These are phyloP conservation scores for Drosophila mayri DNA, from an alignment of 1,140 invertebrate species.

Conservation along the genomic window DNA sequence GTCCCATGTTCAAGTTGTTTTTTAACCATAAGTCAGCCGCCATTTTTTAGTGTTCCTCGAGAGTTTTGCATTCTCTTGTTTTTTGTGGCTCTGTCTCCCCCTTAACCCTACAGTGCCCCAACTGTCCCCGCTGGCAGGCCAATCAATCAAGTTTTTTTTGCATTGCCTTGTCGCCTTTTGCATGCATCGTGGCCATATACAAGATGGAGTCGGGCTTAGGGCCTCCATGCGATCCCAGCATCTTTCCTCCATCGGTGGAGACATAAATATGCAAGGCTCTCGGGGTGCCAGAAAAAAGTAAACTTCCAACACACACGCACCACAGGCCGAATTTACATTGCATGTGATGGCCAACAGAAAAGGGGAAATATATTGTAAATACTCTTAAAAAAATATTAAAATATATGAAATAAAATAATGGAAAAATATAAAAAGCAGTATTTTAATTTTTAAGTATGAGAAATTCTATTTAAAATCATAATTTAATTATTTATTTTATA, in stretches of 20 bases:
- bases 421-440: neutral
- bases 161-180: slow-evolving; percentile 31
- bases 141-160: slow-evolving; percentile 54
- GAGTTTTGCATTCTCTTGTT: slow-evolving; percentile 37
- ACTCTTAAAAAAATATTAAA: slow-evolving; percentile 1
- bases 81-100: neutral
- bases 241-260: slow-evolving; percentile 13
- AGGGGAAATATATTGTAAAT: neutral
- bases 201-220: slow-evolving; percentile 42
- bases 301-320: slow-evolving; percentile 21
- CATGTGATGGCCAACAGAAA: neutral
- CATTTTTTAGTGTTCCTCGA: slow-evolving; percentile 23
- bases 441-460: too few relatives aligned
- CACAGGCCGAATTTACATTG: slow-evolving; percentile 39
- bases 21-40: slow-evolving; percentile 18
- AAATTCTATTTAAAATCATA: neutral
- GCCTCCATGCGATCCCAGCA: slow-evolving; percentile 1
- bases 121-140: slow-evolving; percentile 31
- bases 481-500: neutral
- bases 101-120: neutral
- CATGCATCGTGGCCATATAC: slow-evolving; percentile 31
- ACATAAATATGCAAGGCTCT: slow-evolving; percentile 54
- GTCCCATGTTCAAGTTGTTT: slow-evolving; percentile 1
- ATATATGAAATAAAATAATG: neutral
- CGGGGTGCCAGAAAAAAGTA: slow-evolving; percentile 38